phyloP scores from a whole-genome alignment of 1,140 invertebrate genomes.

The Drosophila repletoides region DNA sequence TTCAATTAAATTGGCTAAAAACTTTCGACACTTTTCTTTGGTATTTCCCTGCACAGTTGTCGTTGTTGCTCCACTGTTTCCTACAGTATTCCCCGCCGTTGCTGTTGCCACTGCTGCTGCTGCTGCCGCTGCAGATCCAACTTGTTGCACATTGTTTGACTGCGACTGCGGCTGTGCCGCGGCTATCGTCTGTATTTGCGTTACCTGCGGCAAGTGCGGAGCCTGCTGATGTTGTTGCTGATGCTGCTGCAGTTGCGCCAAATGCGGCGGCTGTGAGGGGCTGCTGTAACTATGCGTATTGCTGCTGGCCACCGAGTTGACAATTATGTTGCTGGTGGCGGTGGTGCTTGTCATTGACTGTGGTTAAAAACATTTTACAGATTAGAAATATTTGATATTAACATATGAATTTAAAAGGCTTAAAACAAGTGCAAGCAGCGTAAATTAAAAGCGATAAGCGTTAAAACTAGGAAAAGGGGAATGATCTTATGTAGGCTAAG shows the following conservation, averaged over 20 bases:
- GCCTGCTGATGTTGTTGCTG: conserved; percentile 49
- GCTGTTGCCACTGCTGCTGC: conserved; percentile 66
- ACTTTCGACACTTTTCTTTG: conserved; percentile 99
- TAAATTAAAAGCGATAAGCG: conserved; percentile 56
- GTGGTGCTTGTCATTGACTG: conserved; percentile 75
- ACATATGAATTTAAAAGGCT: not conserved
- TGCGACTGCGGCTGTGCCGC: conserved; percentile 21
- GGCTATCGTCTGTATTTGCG: conserved; percentile 65
- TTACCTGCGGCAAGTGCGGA: conserved; percentile 77
- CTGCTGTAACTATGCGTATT: conserved; percentile 62
- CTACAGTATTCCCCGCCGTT: conserved; percentile 68
- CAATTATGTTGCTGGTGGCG: conserved; percentile 77
- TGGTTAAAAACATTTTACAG: not conserved
- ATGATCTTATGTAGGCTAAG: conserved; percentile 7
- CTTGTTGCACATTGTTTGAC: conserved; percentile 13
- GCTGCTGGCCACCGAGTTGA: conserved; percentile 75
- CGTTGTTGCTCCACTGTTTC: conserved; percentile 60
- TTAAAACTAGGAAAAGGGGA: conserved; percentile 33
- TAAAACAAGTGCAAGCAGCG: conserved; percentile 25
- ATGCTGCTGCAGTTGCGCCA: conserved; percentile 63
- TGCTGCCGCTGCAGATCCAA: conserved; percentile 28
- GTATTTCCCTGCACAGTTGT: conserved; percentile 88
- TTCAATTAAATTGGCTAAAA: conserved; percentile 97
- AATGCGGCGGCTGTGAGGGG: conserved; percentile 67
- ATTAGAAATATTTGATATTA: conserved; percentile 13